These are phyloP conservation scores for Andrena bicolor DNA, from an alignment of 2,888 invertebrate species.

Conservation along the genomic window DNA sequence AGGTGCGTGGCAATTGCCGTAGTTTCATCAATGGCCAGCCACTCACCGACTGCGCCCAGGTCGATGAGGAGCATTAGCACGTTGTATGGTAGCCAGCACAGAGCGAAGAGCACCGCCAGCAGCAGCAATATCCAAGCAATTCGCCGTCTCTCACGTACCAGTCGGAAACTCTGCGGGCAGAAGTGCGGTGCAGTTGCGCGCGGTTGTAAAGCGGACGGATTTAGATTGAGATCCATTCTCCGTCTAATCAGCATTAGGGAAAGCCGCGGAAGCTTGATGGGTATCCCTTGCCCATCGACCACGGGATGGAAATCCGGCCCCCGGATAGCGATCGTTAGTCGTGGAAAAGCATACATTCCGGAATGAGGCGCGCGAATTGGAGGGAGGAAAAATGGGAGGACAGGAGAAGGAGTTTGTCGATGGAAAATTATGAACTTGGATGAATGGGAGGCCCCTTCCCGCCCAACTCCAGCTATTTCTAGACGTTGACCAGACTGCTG, in stretches of 20 bases:
- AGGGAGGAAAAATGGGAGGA: neutral
- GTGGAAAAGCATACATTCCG: too few relatives aligned
- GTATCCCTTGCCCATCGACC: neutral
- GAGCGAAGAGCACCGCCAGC: conserved; percentile 90
- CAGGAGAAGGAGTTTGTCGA: neutral
- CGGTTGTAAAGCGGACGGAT: conserved; percentile 12
- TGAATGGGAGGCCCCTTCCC: conserved; percentile 2
- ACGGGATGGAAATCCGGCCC: neutral
- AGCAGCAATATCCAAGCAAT: conserved; percentile 92
- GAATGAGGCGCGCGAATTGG: neutral
- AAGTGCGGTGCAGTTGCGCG: conserved; percentile 11
- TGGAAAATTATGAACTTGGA: conserved; percentile 10
- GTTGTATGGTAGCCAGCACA: conserved; percentile 93
- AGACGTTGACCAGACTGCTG: conserved; percentile 4
- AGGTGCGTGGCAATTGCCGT: neutral
- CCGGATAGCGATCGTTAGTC: too few relatives aligned
- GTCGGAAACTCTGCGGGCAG: conserved; percentile 86
- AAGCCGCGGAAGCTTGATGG: neutral
- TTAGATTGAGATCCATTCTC: conserved; percentile 31
- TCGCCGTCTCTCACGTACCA: conserved; percentile 90
- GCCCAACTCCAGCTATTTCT: conserved; percentile 35
- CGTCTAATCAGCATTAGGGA: conserved; percentile 20
- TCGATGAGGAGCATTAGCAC: conserved; percentile 89
- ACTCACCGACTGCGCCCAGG: conserved; percentile 84
- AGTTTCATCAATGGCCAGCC: conserved; percentile 5